Percentiles rank a stretch among this genome's conserved stretches.
These are phyloP conservation scores for Cricetomys ansorgei DNA, from an alignment of 2,113 vertebrate species.

Conservation along the genomic window DNA sequence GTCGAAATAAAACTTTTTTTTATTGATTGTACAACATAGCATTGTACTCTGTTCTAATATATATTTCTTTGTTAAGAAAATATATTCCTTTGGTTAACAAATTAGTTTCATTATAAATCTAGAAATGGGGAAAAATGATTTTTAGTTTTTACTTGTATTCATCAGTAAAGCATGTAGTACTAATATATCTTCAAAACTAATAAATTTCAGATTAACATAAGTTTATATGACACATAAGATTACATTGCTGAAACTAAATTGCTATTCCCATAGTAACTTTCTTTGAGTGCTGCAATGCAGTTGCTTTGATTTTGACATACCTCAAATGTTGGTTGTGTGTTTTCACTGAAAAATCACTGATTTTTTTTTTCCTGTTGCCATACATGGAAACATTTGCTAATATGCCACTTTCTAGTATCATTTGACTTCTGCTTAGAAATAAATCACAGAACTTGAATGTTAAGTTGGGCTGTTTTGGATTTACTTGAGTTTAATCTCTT, in stretches of 20 bases:
- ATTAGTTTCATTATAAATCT: neutral
- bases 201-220: constrained; percentile 29
- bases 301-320: constrained; percentile 37
- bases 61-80: constrained; percentile 12
- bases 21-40: neutral
- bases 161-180: neutral
- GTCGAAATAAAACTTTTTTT: neutral
- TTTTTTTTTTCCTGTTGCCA: neutral
- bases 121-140: neutral
- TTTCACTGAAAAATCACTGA: neutral
- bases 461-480: neutral
- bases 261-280: constrained; percentile 3
- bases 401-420: neutral
- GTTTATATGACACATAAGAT: constrained; percentile 35
- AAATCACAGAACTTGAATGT: neutral
- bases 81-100: neutral
- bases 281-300: neutral
- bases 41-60: neutral
- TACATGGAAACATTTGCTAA: neutral
- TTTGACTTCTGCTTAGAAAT: neutral
- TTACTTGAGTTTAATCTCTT: neutral
- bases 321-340: neutral
- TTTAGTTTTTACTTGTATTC: neutral
- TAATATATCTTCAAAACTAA: constrained; percentile 6
- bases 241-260: constrained; percentile 47